Evolutionary conservation across 2,113 vertebrate species (phyloP), one percentile per base, ranked within the genome.

Genomic region (Nymphicus hollandicus): DNA sequence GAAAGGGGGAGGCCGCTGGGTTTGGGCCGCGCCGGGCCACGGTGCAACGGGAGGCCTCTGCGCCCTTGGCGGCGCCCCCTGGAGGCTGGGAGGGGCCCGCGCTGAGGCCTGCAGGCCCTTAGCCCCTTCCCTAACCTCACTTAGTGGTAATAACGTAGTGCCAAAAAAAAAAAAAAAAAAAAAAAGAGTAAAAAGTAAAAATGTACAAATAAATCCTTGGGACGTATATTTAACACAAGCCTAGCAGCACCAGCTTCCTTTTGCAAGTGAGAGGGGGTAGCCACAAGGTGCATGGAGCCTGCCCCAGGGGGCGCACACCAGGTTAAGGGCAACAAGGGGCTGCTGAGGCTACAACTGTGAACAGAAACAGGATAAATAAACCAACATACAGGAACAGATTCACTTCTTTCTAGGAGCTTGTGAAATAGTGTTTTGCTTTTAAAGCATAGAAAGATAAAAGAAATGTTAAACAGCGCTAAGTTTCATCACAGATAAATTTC

Each of bases 241-340:
- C 31, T 4, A 4, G 44, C 44, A 39, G 33, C n/a, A 29, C 17
- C 31, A 3, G 31, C 20, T 5, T 31, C 29, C 43, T 35, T 18
- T 17, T 10, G 47, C 24, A 25, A 25, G 47, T 1, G 19, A 60
- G 29, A 29, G 10, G 9, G 46, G 23, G 14, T 4, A 11, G 22
- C 14, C 25, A 2, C 13, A 16, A 9, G 43, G 29, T 2, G 27
- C 2, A 1, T 3, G 0, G 20, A 17, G n/a, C 24, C 56, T n/a
- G 24, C 23, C 35, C 14, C 37, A 13, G 43, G 13, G 27, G 27
- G 10, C 17, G 17, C 27, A 3, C 27, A 14, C 3, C 23, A 6
- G 23, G 1, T 6, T 18, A 1, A 16, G 16, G n/a, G 47, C 19
- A 1, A 24, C 2, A 35, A 20, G 25, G 17, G 9, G 41, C 17